Percentiles rank a stretch among this genome's conserved stretches.
phyloP scores from a whole-genome alignment of 2,113 vertebrate species.

The Tenrec ecaudatus region DNA sequence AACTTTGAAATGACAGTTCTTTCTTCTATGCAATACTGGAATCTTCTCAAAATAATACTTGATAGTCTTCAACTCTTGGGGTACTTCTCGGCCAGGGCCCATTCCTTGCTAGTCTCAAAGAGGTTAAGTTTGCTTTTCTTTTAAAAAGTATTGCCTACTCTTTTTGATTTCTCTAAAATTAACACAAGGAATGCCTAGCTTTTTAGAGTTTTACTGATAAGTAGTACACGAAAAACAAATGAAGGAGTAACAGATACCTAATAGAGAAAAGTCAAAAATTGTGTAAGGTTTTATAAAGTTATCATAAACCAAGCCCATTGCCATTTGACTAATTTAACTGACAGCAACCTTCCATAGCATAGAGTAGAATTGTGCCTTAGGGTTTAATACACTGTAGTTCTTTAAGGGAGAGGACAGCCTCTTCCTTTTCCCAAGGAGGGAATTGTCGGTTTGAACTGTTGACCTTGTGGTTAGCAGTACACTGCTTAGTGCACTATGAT shows the following conservation, averaged over 20 bases:
- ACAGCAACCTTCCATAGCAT: too few species aligned
- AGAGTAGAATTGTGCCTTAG: too few species aligned
- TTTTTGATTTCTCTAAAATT: constrained; percentile 46
- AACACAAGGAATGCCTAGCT: not conserved
- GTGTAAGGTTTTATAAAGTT: constrained; percentile 56
- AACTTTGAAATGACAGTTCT: constrained; percentile 38
- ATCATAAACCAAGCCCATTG: not conserved
- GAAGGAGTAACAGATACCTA: not conserved
- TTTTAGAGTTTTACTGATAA: constrained; percentile 50
- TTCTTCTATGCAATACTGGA: constrained; percentile 12
- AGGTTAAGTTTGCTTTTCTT: constrained; percentile 31
- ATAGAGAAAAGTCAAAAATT: constrained; percentile 34
- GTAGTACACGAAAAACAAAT: constrained; percentile 53
- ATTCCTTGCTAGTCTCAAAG: not conserved
- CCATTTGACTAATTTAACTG: not conserved
- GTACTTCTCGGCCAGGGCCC: not conserved
- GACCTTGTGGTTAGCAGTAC: too few species aligned
- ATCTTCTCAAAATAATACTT: not conserved
- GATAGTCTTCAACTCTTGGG: not conserved
- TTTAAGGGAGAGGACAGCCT: too few species aligned
- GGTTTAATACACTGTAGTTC: too few species aligned
- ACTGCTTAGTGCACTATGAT: too few species aligned
- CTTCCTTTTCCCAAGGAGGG: too few species aligned
- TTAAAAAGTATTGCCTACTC: not conserved
- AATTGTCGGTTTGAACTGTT: too few species aligned